Evolutionary conservation across 2,888 invertebrate genomes (phyloP).

Genomic region (Strigamia crassipes): DNA sequence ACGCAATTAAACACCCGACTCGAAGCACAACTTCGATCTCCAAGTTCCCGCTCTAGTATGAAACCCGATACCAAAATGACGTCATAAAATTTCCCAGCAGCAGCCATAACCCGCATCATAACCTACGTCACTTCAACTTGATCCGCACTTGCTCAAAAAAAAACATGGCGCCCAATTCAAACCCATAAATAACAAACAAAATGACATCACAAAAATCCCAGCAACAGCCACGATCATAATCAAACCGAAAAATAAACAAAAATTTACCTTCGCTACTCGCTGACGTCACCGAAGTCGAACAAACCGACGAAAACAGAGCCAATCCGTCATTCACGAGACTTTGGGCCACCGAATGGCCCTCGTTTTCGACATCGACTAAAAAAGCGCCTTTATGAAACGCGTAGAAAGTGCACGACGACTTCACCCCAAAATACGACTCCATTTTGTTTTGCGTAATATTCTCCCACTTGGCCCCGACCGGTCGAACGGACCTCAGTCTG

Average conservation of each 20-base stretch:
- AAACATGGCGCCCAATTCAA: not conserved
- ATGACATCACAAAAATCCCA: too few species aligned
- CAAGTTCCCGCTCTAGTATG: too few species aligned
- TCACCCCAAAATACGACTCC: conserved; percentile 30
- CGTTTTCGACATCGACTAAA: not conserved
- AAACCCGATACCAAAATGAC: not conserved
- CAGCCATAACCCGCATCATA: too few species aligned
- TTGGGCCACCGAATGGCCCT: not conserved
- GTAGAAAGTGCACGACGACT: conserved; percentile 15
- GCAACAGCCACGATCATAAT: not conserved
- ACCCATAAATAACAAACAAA: not conserved
- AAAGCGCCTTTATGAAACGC: not conserved
- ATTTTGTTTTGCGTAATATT: not conserved
- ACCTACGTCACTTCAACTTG: too few species aligned
- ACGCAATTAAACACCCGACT: too few species aligned
- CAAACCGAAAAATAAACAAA: not conserved
- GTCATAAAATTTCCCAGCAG: not conserved
- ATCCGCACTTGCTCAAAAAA: not conserved
- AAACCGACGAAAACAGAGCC: not conserved
- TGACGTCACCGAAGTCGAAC: not conserved
- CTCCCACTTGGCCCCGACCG: not conserved
- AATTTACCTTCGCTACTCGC: not conserved
- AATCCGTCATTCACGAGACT: not conserved
- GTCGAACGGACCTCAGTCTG: not conserved
- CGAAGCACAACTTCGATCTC: too few species aligned